These are phyloP conservation scores for Engystomops pustulosus DNA, from an alignment of 2,113 vertebrate genomes.

Conservation along the genomic window DNA sequence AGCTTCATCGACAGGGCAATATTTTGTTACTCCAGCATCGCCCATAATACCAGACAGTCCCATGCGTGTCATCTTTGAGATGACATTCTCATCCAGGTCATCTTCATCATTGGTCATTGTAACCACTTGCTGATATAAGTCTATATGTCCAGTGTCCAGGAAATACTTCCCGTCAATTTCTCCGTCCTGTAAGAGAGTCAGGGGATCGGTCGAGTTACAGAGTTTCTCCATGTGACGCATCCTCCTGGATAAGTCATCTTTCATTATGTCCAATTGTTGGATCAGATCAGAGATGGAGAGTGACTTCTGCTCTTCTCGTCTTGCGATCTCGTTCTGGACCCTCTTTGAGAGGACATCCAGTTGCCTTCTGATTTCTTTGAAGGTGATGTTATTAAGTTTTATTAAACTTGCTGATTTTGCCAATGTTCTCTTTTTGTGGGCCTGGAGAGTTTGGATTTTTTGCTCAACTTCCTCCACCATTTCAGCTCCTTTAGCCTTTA, in stretches of 20 bases:
- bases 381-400: background rate
- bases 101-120: background rate
- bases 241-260: background rate
- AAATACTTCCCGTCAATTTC: background rate
- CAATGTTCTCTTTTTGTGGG: background rate
- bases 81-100: background rate
- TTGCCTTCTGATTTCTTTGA: background rate
- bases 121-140: background rate
- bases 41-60: background rate
- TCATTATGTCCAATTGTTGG: background rate
- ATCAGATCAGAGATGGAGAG: background rate
- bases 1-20: background rate
- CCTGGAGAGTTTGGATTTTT: background rate
- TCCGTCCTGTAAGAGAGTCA: background rate
- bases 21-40: background rate
- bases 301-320: background rate
- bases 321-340: background rate
- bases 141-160: background rate
- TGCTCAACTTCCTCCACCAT: background rate
- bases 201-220: background rate
- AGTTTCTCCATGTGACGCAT: background rate
- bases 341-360: background rate
- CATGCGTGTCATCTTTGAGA: background rate
- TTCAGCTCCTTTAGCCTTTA: background rate
- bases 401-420: background rate